These are phyloP conservation scores for Biston stratarius DNA, from an alignment of 2,888 invertebrate genomes.

Conservation along the genomic window DNA sequence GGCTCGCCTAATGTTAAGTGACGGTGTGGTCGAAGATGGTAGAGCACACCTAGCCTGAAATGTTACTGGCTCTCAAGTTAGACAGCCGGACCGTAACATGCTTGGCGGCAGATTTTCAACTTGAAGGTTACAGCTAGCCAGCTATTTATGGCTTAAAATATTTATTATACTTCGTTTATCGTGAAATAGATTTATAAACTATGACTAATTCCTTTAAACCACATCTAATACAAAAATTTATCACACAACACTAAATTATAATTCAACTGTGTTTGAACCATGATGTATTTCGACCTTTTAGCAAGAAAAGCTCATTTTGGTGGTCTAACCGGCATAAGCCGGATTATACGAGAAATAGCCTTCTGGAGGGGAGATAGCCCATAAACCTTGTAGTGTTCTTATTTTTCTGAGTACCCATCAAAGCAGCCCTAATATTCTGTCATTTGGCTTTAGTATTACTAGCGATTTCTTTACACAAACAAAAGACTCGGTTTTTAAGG, in stretches of 20 bases:
- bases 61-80: too few relatives aligned
- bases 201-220: too few relatives aligned
- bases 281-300: not conserved
- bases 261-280: not conserved
- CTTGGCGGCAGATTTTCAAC: too few relatives aligned
- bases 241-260: not conserved
- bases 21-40: too few relatives aligned
- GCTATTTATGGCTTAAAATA: too few relatives aligned
- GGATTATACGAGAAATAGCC: conserved; percentile 33
- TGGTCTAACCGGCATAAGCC: conserved; percentile 24
- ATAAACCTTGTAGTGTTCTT: conserved; percentile 30
- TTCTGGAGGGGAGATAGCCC: conserved; percentile 27
- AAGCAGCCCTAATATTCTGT: conserved; percentile 18
- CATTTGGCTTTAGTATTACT: conserved; percentile 11
- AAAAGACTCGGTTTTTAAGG: not conserved
- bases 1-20: too few relatives aligned
- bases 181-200: too few relatives aligned
- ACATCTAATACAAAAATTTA: too few relatives aligned
- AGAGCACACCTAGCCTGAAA: too few relatives aligned
- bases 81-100: too few relatives aligned
- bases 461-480: conserved; percentile 7
- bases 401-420: conserved; percentile 32
- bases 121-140: too few relatives aligned
- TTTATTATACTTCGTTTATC: not conserved
- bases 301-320: conserved; percentile 18